Evolutionary conservation across 2,888 invertebrate genomes (phyloP).

Genomic region (Orchesella flavescens): DNA sequence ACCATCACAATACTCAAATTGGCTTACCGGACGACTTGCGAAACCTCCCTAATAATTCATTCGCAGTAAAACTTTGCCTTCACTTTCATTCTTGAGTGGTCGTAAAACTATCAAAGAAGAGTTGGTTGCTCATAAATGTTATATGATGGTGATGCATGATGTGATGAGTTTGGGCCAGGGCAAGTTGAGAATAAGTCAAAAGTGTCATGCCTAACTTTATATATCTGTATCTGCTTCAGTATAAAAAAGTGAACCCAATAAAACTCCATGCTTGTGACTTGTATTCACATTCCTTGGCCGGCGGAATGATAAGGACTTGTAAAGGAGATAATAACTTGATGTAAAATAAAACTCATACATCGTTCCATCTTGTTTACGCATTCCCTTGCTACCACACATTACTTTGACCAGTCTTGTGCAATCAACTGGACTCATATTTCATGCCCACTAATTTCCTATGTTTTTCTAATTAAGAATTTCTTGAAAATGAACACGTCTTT

Average conservation of each 20-base stretch:
- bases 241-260: background rate
- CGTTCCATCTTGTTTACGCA: background rate
- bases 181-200: constrained; percentile 17
- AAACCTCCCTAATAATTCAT: too few species aligned
- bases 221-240: background rate
- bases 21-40: too few species aligned
- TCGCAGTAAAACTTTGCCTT: constrained; percentile 25
- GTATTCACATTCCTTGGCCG: too few species aligned
- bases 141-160: background rate
- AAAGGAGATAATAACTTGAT: background rate
- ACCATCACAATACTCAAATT: too few species aligned
- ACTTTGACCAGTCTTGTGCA: background rate
- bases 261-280: background rate
- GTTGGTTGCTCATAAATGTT: background rate
- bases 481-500: too few species aligned
- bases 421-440: background rate
- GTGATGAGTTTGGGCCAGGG: constrained; percentile 18
- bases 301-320: background rate
- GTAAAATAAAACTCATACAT: background rate
- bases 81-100: constrained; percentile 35
- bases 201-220: constrained; percentile 19
- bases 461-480: too few species aligned
- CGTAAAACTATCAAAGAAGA: background rate
- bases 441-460: background rate
- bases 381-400: background rate